A percentile compares a stretch with the other conserved stretches of the same genome.
These are phyloP conservation scores for Platygyra sinensis DNA, from an alignment of 64 coral and sea anemone genomes.

Conservation along the genomic window DNA sequence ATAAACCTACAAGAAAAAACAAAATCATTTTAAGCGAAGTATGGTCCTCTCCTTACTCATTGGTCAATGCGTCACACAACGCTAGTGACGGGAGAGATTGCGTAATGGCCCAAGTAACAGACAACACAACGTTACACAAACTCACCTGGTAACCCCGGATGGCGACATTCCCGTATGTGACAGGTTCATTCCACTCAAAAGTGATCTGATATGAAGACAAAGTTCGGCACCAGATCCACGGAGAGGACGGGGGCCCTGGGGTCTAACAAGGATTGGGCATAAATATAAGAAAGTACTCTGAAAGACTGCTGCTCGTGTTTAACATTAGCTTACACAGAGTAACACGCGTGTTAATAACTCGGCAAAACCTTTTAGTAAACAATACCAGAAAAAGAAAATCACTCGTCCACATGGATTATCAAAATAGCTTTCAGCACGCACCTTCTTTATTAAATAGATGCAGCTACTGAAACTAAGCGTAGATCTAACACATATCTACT, in stretches of 20 bases:
- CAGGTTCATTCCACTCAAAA: constrained; percentile 86
- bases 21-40: no score
- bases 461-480: no score
- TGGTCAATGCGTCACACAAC: no score
- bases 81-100: no score
- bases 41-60: no score
- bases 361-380: no score
- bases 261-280: constrained; percentile 6
- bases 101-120: neutral
- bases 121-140: neutral
- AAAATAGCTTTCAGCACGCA: no score
- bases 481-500: no score
- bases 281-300: neutral
- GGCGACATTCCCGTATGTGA: constrained; percentile 41
- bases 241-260: constrained; percentile 75
- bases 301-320: neutral
- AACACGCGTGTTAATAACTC: no score
- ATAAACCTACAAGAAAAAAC: constrained; percentile 27
- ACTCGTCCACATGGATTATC: no score
- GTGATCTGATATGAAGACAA: constrained; percentile 65
- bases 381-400: neutral
- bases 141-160: constrained; percentile 72
- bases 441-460: no score
- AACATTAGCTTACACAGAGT: no score
- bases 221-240: constrained; percentile 77